phyloP scores from a whole-genome alignment of 2,113 vertebrate species.

The Telmatochromis sp. region DNA sequence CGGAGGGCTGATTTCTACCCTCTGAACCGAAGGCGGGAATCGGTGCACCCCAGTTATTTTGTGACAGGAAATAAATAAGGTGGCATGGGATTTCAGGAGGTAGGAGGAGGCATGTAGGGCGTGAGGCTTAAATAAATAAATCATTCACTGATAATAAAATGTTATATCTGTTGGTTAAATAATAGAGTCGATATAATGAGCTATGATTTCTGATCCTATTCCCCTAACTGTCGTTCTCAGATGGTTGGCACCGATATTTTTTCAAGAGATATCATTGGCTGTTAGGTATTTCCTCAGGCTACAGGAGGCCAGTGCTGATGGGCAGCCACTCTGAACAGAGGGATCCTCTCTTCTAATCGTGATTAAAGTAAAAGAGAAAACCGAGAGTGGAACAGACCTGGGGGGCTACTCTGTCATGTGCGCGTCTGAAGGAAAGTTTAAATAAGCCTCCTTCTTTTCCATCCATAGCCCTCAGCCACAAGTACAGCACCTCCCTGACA shows the following conservation, averaged over 20 bases:
- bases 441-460: constrained; percentile 43
- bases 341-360: constrained; percentile 38
- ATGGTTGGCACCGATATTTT: constrained; percentile 54
- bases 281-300: constrained; percentile 34
- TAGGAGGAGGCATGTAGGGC: constrained; percentile 60
- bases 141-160: constrained; percentile 53
- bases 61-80: constrained; percentile 63
- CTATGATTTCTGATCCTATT: constrained; percentile 42
- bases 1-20: constrained; percentile 38
- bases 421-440: constrained; percentile 38
- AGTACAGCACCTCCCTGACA: constrained; percentile 40
- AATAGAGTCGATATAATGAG: constrained; percentile 26
- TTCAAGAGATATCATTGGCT: constrained; percentile 38
- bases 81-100: constrained; percentile 48
- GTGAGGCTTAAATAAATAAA: constrained; percentile 61
- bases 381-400: constrained; percentile 37
- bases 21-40: constrained; percentile 22
- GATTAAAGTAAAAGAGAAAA: constrained; percentile 36
- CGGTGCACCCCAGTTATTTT: constrained; percentile 20
- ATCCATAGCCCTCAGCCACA: constrained; percentile 40
- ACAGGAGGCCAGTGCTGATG: constrained; percentile 37
- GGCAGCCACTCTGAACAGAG: constrained; percentile 37
- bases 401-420: constrained; percentile 48
- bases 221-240: constrained; percentile 38
- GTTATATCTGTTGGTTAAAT: constrained; percentile 38